These are phyloP conservation scores for Callimorpha dominula DNA, from an alignment of 2,888 invertebrate genomes.

Conservation along the genomic window DNA sequence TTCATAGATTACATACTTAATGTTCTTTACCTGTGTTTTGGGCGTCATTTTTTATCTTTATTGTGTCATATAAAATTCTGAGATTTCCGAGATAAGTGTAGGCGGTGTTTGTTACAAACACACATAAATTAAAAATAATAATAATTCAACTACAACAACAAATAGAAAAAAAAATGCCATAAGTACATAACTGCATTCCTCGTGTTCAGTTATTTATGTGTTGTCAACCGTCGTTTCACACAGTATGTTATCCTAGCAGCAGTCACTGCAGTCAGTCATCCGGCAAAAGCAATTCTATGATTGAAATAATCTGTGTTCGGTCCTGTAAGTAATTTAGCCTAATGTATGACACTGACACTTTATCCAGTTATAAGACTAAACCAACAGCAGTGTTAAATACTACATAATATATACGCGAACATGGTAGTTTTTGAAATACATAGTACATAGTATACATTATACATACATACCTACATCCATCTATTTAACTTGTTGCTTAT, in stretches of 20 bases:
- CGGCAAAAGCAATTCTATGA: neutral
- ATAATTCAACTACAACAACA: neutral
- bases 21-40: conserved; percentile 24
- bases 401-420: no score
- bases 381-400: neutral
- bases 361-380: neutral
- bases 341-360: neutral
- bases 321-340: neutral
- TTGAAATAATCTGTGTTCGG: neutral
- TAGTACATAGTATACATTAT: no score
- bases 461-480: no score
- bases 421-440: neutral
- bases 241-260: neutral
- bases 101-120: neutral
- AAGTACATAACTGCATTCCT: neutral
- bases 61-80: neutral
- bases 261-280: no score
- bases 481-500: neutral
- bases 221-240: neutral
- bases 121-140: neutral
- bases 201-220: neutral
- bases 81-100: neutral
- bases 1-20: conserved; percentile 38
- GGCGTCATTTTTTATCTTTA: conserved; percentile 2
- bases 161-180: neutral